phyloP scores from a whole-genome alignment of 1,140 invertebrate genomes.

The Oryzaephilus surinamensis region DNA sequence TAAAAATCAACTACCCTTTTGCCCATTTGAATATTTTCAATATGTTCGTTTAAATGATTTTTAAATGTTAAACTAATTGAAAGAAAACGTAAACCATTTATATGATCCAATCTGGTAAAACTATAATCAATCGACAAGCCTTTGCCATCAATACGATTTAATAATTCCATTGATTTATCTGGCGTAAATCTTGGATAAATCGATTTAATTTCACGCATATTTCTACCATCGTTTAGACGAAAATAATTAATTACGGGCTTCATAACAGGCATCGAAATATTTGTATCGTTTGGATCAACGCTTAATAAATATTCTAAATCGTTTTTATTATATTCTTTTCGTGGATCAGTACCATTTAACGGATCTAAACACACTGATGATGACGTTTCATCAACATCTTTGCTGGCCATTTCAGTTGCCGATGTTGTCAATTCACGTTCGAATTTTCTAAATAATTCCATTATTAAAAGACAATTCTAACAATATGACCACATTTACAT shows the following conservation, averaged over 20 bases:
- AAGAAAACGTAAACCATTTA: too few relatives aligned
- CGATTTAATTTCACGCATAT: too few relatives aligned
- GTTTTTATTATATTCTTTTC: conserved; percentile 25
- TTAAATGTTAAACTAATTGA: conserved; percentile 76
- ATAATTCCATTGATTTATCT: conserved; percentile 53
- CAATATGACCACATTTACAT: too few relatives aligned
- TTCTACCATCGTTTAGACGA: too few relatives aligned
- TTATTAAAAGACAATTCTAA: conserved; percentile 33
- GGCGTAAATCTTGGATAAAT: too few relatives aligned
- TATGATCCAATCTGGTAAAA: conserved; percentile 72
- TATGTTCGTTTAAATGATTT: conserved; percentile 58
- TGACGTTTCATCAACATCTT: conserved; percentile 7
- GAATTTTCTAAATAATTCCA: conserved; percentile 11
- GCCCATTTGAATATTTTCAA: conserved; percentile 62
- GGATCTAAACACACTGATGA: neutral
- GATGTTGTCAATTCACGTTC: conserved; percentile 8
- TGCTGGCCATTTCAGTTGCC: conserved; percentile 17
- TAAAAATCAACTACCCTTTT: conserved; percentile 50
- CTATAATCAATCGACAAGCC: conserved; percentile 65
- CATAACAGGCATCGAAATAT: conserved; percentile 56
- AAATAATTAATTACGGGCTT: too few relatives aligned
- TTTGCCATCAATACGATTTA: conserved; percentile 66
- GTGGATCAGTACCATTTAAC: too few relatives aligned
- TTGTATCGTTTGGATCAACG: conserved; percentile 37
- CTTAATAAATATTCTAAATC: conserved; percentile 9